Percentiles rank a stretch among this genome's conserved stretches.
Evolutionary conservation across 2,113 vertebrate species (phyloP).

Genomic region (Struthio camelus): DNA sequence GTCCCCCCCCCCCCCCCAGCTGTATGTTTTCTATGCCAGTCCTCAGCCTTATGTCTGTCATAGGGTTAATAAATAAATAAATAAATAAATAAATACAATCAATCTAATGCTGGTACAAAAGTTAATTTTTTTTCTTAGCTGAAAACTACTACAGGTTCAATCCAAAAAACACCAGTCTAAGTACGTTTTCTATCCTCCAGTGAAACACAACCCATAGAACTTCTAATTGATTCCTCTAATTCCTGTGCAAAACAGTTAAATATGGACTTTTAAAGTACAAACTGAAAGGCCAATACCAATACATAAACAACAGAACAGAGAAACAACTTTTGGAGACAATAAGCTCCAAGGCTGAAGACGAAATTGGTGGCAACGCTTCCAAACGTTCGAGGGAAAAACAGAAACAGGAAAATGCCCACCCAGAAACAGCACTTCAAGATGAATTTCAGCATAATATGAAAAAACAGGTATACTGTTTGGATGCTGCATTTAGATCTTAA

Average conservation of each 20-base stretch:
- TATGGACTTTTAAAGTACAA: not conserved
- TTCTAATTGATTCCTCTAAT: not conserved
- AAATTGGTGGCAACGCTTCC: not conserved
- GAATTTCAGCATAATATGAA: not conserved
- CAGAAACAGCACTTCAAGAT: not conserved
- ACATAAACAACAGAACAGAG: not conserved
- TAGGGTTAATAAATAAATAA: constrained; percentile 16
- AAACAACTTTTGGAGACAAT: not conserved
- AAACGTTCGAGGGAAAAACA: not conserved
- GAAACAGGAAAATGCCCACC: not conserved
- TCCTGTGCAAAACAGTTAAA: not conserved
- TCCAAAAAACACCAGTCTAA: not conserved
- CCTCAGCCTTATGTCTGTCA: constrained; percentile 6
- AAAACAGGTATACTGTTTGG: not conserved
- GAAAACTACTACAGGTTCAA: not conserved
- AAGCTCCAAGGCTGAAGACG: not conserved
- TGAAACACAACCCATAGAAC: not conserved
- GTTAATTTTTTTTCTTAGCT: not conserved
- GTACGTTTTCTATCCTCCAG: not conserved
- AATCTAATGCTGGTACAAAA: not conserved
- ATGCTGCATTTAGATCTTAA: constrained; percentile 40
- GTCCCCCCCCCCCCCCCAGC: no score
- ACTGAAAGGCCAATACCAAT: not conserved
- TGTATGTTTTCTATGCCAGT: not conserved
- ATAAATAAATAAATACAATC: not conserved